These are phyloP conservation scores for Coregonus ussuriensis DNA, from an alignment of 2,797 vertebrate genomes.

Conservation along the genomic window DNA sequence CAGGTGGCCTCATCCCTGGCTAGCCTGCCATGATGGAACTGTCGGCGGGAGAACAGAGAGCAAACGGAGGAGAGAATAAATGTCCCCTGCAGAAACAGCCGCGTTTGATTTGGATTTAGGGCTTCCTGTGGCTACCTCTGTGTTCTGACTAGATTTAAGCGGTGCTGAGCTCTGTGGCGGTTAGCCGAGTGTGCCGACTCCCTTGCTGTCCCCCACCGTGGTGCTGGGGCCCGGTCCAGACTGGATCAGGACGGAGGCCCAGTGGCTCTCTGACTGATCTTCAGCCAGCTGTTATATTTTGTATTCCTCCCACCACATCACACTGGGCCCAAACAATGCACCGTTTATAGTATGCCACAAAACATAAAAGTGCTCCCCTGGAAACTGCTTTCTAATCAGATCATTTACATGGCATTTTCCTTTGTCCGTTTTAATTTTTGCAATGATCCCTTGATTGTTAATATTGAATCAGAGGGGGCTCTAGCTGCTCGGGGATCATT, in stretches of 20 bases:
- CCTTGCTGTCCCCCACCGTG: constrained; percentile 29
- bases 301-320: constrained; percentile 5
- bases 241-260: constrained; percentile 22
- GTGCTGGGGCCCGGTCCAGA: constrained; percentile 50
- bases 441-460: constrained; percentile 29
- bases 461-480: constrained; percentile 20
- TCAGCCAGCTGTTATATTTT: constrained; percentile 43
- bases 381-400: constrained; percentile 34
- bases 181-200: constrained; percentile 23
- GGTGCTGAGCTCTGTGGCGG: constrained; percentile 43
- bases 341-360: constrained; percentile 16
- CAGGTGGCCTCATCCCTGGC: constrained; percentile 38
- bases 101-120: constrained; percentile 68
- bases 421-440: constrained; percentile 40
- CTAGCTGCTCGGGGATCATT: neutral
- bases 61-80: constrained; percentile 41
- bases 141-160: constrained; percentile 60
- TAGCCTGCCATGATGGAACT: constrained; percentile 43
- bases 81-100: constrained; percentile 45
- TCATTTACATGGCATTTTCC: constrained; percentile 39
- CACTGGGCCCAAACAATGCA: constrained; percentile 35
- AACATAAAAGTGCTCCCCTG: constrained; percentile 35
- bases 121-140: constrained; percentile 56
- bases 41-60: constrained; percentile 43
- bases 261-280: constrained; percentile 42